phyloP scores from a whole-genome alignment of 2,113 vertebrate species.

The Lepidothrix coronata region DNA sequence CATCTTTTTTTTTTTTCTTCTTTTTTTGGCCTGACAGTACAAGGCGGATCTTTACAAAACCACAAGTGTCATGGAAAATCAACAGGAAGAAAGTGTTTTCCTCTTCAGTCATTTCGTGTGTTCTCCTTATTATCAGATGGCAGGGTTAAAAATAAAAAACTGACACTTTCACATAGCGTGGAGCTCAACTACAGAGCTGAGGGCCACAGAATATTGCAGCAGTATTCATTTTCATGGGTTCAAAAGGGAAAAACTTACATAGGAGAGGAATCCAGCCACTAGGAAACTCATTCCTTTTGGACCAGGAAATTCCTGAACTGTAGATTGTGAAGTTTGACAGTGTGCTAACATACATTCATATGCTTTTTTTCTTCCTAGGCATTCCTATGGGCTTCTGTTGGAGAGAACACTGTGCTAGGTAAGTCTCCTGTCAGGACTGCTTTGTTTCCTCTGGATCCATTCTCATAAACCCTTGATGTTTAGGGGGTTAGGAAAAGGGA shows the following conservation, averaged over 20 bases:
- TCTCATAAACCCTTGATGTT: neutral
- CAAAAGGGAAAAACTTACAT: neutral
- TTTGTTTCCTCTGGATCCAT: neutral
- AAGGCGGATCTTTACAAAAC: neutral
- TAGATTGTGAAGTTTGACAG: neutral
- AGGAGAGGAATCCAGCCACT: neutral
- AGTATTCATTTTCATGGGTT: neutral
- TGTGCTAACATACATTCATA: neutral
- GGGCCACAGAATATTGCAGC: neutral
- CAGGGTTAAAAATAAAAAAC: neutral
- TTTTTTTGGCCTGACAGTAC: neutral
- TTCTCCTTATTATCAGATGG: neutral
- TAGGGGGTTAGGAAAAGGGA: neutral
- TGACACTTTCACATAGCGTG: neutral
- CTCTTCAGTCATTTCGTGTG: neutral
- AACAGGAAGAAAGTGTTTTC: slow-evolving; percentile 13
- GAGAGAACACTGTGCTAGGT: neutral
- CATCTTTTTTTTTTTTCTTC: neutral
- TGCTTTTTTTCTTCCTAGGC: neutral
- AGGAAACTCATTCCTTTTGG: neutral
- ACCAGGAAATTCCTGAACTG: neutral
- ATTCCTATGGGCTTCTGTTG: neutral
- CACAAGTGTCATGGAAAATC: neutral
- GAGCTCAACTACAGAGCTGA: neutral
- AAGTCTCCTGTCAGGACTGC: neutral